A percentile compares a stretch with the other conserved stretches of the same genome.
These are phyloP conservation scores for Meloidogyne floridensis DNA, from an alignment of 1,140 invertebrate genomes.

Conservation along the genomic window DNA sequence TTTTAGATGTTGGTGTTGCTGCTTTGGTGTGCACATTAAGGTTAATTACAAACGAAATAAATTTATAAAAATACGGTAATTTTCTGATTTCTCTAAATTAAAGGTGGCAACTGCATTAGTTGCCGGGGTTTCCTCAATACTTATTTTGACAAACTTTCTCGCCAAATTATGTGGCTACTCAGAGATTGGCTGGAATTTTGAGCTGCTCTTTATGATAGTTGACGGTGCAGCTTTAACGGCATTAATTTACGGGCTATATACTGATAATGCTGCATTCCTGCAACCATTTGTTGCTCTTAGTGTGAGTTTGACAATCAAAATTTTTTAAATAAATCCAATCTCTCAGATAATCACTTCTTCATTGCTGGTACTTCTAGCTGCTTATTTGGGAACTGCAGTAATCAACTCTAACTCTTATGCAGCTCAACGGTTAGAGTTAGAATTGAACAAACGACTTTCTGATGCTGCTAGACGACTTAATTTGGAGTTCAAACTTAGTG, in stretches of 20 bases:
- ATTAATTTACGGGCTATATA: conserved; percentile 29
- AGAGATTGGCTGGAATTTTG: conserved; percentile 50
- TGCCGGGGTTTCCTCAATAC: conserved; percentile 38
- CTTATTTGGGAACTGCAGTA: conserved; percentile 36
- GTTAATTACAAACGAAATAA: background rate
- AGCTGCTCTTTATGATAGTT: conserved; percentile 45
- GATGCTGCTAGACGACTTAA: conserved; percentile 38
- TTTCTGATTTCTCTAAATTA: conserved; percentile 3
- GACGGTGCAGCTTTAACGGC: conserved; percentile 43
- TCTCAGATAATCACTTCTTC: conserved; percentile 51
- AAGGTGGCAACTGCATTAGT: conserved; percentile 37
- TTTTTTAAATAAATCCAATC: background rate
- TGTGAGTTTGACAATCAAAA: conserved; percentile 15
- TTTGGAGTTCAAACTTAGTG: conserved; percentile 44
- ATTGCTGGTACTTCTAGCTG: conserved; percentile 41
- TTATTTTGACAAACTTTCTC: conserved; percentile 47
- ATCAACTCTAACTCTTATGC: conserved; percentile 45
- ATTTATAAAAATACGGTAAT: background rate
- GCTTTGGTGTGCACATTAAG: conserved; percentile 14
- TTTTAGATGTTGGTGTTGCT: conserved; percentile 18
- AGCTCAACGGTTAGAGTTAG: conserved; percentile 48
- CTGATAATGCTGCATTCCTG: conserved; percentile 40
- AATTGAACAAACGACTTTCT: conserved; percentile 47
- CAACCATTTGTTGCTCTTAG: conserved; percentile 52
- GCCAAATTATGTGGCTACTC: conserved; percentile 47